Evolutionary conservation across 1,140 invertebrate genomes (phyloP), one percentile per base, ranked within the genome.

Genomic region (Ceratosolen solmsi): DNA sequence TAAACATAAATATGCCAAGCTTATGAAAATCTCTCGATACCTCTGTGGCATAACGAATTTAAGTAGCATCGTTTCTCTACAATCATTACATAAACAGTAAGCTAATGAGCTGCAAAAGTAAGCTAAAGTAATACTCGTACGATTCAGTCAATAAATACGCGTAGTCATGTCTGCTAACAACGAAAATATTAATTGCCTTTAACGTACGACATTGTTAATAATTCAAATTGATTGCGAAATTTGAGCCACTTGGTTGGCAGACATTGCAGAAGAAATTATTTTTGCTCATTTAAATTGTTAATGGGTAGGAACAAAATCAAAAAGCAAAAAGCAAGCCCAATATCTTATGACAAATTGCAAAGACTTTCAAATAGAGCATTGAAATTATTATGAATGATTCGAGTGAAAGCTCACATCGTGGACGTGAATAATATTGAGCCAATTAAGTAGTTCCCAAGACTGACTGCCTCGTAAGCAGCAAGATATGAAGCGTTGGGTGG

Each of bases 341-440:
- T 68, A 36, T 20, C 30, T 25, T 25, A 3, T 49, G 36, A 80
- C 79, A 49, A 80, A 80, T 74, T 36, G 58, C 56, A 72, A 30
- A 60, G 73, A 27, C 70, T 58, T 36, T 71, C 5, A 49, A 54
- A 51, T 9, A 33, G 30, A 20, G 70, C 56, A 27, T 30, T 25
- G 25, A 46, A 46, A 68, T 72, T 73, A 80, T 73, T 46, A 56
- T 63, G 56, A 73, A 63, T 46, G 70, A 73, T 73, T 17, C 54
- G 65, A 73, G 79, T 73, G 79, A 80, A 80, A 72, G n/a, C n/a
- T n/a, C n/a, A n/a, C n/a, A n/a, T n/a, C n/a, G n/a, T n/a, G n/a
- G n/a, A n/a, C n/a, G 79, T 88, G 86, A 88, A 88, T 88, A 87
- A 88, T 88, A 86, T 85, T 85, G 83, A 79, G 84, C 86, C 87